These are phyloP conservation scores for Tiliacea aurago DNA, from an alignment of 2,888 invertebrate genomes.

Conservation along the genomic window DNA sequence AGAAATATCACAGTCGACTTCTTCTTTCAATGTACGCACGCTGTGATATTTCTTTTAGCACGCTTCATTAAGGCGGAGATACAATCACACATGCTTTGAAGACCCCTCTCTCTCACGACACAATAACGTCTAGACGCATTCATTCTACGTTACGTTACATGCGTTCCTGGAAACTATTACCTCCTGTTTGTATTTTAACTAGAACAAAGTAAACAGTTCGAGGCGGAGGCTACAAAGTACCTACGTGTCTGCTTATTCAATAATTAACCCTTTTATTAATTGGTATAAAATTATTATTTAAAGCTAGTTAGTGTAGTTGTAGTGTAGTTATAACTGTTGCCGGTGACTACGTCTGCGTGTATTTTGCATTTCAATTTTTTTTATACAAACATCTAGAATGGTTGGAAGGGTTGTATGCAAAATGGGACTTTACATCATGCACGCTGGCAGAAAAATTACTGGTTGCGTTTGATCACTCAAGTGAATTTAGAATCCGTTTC, in stretches of 20 bases:
- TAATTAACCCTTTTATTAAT: neutral
- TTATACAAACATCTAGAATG: too few relatives aligned
- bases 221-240: conserved; percentile 17
- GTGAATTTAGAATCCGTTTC: neutral
- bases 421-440: neutral
- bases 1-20: conserved; percentile 16
- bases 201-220: conserved; percentile 23
- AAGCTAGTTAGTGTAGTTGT: neutral
- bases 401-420: neutral
- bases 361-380: neutral
- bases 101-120: conserved; percentile 64
- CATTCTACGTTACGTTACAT: conserved; percentile 55
- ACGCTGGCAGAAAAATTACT: neutral
- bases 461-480: neutral
- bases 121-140: conserved; percentile 83
- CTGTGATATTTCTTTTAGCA: conserved; percentile 52
- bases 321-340: neutral
- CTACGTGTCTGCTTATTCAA: neutral
- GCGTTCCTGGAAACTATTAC: conserved; percentile 57
- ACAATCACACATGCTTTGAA: conserved; percentile 66
- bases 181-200: conserved; percentile 60
- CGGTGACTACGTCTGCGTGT: neutral
- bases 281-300: neutral
- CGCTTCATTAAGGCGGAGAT: conserved; percentile 62
- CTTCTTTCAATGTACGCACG: conserved; percentile 20